These are phyloP conservation scores for Spongilla lacustris DNA, from an alignment of 37 sponge, comb jelly and placozoan genomes.

Conservation along the genomic window DNA sequence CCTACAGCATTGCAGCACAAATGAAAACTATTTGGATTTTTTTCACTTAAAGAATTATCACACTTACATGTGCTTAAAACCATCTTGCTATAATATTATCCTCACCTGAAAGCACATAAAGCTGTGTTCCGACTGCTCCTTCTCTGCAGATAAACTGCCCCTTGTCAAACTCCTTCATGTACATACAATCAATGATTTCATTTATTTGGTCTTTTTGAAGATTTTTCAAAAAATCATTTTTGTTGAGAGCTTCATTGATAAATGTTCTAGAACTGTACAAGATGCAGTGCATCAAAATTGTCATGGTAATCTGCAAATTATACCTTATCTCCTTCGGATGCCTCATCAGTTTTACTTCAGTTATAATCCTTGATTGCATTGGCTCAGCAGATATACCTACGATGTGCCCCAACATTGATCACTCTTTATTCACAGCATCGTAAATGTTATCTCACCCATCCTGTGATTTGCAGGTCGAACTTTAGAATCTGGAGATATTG, in stretches of 20 bases:
- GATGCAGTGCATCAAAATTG: not conserved
- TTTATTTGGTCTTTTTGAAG: slow-evolving; percentile 85
- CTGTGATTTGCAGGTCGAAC: not conserved
- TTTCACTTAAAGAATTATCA: not conserved
- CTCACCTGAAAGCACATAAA: slow-evolving; percentile 91
- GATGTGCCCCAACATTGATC: not conserved
- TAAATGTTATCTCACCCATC: not conserved
- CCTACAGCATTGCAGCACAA: not conserved
- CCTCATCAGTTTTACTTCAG: not conserved
- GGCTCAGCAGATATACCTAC: not conserved
- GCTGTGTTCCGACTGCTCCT: slow-evolving; percentile 89
- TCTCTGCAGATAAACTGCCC: slow-evolving; percentile 90
- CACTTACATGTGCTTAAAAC: not conserved
- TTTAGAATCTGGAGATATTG: not conserved
- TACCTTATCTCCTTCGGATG: not conserved
- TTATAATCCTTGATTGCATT: not conserved
- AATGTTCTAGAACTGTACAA: slow-evolving; percentile 74
- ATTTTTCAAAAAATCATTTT: slow-evolving; percentile 96
- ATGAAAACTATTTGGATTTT: too few relatives aligned
- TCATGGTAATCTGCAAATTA: not conserved
- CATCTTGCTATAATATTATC: not conserved
- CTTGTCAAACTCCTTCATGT: slow-evolving; percentile 63
- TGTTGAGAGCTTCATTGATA: slow-evolving; percentile 81
- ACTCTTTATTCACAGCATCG: not conserved
- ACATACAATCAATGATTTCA: slow-evolving; percentile 97